Percentiles rank a stretch among this genome's conserved stretches.
Conservation (phyloP, 2,888 invertebrate species). For the Drosophila nr. perissopoda region DNA sequence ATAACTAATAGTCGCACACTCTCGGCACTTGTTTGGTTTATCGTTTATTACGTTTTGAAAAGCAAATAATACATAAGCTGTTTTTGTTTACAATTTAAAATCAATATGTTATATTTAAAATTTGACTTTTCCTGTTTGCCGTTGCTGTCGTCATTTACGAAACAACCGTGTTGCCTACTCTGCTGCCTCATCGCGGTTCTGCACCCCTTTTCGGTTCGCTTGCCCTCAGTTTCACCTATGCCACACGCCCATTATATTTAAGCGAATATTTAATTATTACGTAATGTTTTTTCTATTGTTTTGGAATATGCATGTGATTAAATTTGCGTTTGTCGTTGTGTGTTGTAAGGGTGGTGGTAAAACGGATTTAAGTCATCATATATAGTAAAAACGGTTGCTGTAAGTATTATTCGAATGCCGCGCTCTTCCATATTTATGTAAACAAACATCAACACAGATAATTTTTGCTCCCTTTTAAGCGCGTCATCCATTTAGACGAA, state of each 20-base stretch:
- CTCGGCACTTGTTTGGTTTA: conserved; percentile 34
- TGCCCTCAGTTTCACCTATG: conserved; percentile 30
- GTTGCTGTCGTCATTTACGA: conserved; percentile 30
- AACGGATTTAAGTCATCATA: conserved; percentile 25
- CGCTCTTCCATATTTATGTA: conserved; percentile 23
- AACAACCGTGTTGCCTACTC: conserved; percentile 8
- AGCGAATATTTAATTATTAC: conserved; percentile 48
- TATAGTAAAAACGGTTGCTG: conserved; percentile 22
- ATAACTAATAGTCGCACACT: neutral
- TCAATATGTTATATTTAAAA: conserved; percentile 36
- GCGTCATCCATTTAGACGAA: conserved; percentile 39
- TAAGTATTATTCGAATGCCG: conserved; percentile 29
- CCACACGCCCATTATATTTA: conserved; percentile 33
- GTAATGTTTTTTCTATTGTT: conserved; percentile 41
- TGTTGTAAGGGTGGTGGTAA: conserved; percentile 14
- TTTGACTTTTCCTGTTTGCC: conserved; percentile 11
- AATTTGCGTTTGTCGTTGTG: conserved; percentile 23
- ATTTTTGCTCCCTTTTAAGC: conserved; percentile 8
- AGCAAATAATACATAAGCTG: conserved; percentile 72
- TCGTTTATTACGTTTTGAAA: conserved; percentile 65
- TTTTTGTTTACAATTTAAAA: conserved; percentile 55
- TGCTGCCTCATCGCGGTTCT: conserved; percentile 15
- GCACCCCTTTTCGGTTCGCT: neutral
- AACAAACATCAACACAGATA: conserved; percentile 35
- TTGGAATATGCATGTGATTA: conserved; percentile 41